A percentile compares a stretch with the other conserved stretches of the same genome.
Evolutionary conservation across 2,888 invertebrate genomes (phyloP).

Genomic region (Danaus chrysippus): DNA sequence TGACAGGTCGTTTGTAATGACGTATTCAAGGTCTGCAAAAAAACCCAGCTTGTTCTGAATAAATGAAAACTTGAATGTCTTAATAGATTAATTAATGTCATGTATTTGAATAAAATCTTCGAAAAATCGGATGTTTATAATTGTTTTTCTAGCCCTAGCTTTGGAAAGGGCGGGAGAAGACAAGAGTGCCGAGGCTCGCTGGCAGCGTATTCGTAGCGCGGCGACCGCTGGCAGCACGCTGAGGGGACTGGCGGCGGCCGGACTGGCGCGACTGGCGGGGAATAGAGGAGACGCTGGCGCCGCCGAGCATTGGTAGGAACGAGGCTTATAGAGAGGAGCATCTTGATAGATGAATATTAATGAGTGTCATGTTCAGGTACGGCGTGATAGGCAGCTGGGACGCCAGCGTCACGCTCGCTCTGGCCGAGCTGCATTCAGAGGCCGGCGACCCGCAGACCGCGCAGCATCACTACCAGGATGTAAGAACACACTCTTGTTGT

Average conservation of each 20-base stretch:
- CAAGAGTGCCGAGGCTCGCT: slow-evolving; percentile 43
- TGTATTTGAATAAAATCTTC: too few species aligned
- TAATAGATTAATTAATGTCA: too few species aligned
- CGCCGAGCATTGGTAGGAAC: slow-evolving; percentile 62
- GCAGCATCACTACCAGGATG: slow-evolving; percentile 72
- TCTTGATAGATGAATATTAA: not conserved
- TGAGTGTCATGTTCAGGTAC: slow-evolving; percentile 48
- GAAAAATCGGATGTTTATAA: too few species aligned
- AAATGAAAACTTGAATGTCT: too few species aligned
- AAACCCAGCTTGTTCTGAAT: too few species aligned
- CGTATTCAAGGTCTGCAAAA: too few species aligned
- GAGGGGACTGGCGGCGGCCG: slow-evolving; percentile 62
- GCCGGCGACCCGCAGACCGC: slow-evolving; percentile 88
- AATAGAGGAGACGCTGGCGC: slow-evolving; percentile 41
- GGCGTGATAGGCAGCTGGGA: slow-evolving; percentile 84
- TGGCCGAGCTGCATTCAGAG: slow-evolving; percentile 93
- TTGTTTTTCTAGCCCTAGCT: slow-evolving; percentile 46
- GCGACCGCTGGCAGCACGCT: slow-evolving; percentile 57
- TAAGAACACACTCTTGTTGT: slow-evolving; percentile 35
- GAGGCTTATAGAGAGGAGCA: not conserved
- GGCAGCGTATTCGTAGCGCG: slow-evolving; percentile 54
- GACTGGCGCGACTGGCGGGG: slow-evolving; percentile 48
- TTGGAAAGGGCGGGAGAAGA: slow-evolving; percentile 49
- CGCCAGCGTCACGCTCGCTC: slow-evolving; percentile 91
- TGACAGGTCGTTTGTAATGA: too few species aligned